A percentile compares a stretch with the other conserved stretches of the same genome.
Evolutionary conservation across 2,797 vertebrate genomes (phyloP).

Genomic region (Cuniculus paca): DNA sequence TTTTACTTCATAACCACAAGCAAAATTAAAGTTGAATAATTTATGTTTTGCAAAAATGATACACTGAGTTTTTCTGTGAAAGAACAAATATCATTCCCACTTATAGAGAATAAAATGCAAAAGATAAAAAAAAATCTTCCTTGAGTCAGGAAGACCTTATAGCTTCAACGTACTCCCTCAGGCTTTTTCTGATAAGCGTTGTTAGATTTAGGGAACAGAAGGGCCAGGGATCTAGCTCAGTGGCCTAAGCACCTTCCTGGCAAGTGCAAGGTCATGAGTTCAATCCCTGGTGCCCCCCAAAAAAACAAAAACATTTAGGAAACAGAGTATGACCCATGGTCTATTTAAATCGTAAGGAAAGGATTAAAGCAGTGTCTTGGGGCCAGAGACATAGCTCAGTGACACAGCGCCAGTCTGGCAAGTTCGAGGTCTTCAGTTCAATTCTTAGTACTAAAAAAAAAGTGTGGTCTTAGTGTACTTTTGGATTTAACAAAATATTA

Average conservation of each 20-base stretch:
- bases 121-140: constrained; percentile 17
- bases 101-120: neutral
- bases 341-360: neutral
- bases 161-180: neutral
- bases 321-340: neutral
- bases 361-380: neutral
- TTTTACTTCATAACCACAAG: neutral
- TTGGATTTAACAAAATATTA: constrained; percentile 6
- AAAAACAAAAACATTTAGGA: no score
- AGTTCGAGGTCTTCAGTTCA: no score
- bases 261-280: no score
- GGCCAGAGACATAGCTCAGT: no score
- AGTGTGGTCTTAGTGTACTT: neutral
- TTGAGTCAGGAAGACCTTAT: neutral
- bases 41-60: constrained; percentile 2
- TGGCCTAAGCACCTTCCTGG: no score
- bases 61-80: neutral
- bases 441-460: no score
- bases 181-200: neutral
- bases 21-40: neutral
- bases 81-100: neutral
- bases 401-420: no score
- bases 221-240: no score
- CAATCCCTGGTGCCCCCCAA: no score
- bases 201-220: constrained; percentile 1